These are phyloP conservation scores for Oxycera nigricornis DNA, from an alignment of 2,888 invertebrate genomes.

Conservation along the genomic window DNA sequence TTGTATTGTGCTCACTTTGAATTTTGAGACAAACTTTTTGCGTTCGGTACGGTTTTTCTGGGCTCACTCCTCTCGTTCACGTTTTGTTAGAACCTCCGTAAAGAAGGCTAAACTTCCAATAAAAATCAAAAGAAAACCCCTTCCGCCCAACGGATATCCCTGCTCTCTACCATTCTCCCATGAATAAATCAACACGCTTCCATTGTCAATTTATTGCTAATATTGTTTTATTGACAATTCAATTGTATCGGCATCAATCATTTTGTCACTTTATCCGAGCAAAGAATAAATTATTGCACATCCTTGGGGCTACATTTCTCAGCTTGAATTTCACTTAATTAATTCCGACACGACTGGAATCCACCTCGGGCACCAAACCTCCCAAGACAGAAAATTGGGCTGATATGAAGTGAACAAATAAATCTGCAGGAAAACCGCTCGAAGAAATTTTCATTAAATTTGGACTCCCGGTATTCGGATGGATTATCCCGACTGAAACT, in stretches of 20 bases:
- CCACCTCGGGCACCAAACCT: not conserved
- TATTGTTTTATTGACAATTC: slow-evolving; percentile 9
- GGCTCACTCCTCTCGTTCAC: no score
- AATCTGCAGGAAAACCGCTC: slow-evolving; percentile 23
- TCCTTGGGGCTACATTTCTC: not conserved
- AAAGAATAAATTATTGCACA: slow-evolving; percentile 6
- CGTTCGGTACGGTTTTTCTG: no score
- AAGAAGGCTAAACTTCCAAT: no score
- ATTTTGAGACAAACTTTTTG: no score
- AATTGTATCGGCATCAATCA: slow-evolving; percentile 29
- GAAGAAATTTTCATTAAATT: slow-evolving; percentile 31
- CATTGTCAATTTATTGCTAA: not conserved
- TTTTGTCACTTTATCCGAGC: slow-evolving; percentile 24
- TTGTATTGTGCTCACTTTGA: no score
- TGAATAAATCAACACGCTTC: not conserved
- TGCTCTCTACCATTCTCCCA: no score
- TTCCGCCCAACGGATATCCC: no score
- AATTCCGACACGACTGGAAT: not conserved
- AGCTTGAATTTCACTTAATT: slow-evolving; percentile 31
- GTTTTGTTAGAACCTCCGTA: no score
- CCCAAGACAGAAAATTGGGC: not conserved
- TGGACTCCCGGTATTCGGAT: slow-evolving; percentile 1
- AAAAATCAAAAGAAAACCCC: no score
- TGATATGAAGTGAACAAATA: not conserved
- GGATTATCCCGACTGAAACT: not conserved